Conservation (phyloP, 2,113 vertebrate species). For the Siphamia tubifer region DNA sequence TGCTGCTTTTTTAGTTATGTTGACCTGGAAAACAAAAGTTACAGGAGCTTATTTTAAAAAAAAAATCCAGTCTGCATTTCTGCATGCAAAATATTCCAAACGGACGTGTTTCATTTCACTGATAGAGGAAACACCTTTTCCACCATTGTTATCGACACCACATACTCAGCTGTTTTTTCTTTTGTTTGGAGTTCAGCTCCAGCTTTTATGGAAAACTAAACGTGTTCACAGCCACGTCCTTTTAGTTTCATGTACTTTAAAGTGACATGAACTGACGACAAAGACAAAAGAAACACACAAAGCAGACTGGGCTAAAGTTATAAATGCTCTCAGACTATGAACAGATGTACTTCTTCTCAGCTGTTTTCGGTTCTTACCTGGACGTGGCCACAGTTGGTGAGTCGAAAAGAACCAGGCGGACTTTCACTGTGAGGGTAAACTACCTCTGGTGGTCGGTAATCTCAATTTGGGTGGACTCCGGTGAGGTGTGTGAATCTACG, state of each 20-base stretch:
- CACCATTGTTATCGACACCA: background rate
- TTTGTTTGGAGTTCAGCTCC: background rate
- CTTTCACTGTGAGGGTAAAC: background rate
- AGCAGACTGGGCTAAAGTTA: too few species aligned
- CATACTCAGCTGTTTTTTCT: background rate
- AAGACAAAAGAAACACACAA: background rate
- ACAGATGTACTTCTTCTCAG: background rate
- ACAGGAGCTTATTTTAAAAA: background rate
- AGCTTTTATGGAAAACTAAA: background rate
- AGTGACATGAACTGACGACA: too few species aligned
- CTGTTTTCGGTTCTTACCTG: constrained; percentile 31
- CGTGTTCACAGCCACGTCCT: background rate
- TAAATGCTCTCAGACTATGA: background rate
- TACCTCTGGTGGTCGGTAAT: background rate
- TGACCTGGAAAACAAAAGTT: background rate
- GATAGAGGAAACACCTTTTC: background rate
- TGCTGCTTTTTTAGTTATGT: background rate
- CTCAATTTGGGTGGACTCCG: background rate
- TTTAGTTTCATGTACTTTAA: background rate
- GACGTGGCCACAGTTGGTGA: constrained; percentile 19
- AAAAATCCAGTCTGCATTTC: background rate
- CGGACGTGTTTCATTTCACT: background rate
- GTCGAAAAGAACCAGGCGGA: background rate
- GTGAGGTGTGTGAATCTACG: background rate
- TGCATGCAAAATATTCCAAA: background rate